Conservation (phyloP, 2,797 vertebrate genomes). For the Eospalax fontanierii region DNA sequence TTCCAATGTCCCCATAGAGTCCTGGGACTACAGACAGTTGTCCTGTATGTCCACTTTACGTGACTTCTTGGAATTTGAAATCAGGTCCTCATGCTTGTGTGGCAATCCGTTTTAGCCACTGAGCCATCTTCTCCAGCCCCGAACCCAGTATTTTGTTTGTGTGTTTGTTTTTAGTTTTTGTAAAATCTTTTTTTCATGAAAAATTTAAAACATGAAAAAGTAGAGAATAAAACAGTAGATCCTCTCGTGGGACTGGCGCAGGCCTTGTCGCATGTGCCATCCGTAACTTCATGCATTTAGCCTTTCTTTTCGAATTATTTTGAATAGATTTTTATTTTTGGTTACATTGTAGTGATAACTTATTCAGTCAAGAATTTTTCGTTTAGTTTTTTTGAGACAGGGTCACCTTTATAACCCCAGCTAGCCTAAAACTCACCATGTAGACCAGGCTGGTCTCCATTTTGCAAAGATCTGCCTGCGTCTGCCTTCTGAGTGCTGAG, state of each 20-base stretch:
- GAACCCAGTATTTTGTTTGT: slow-evolving; percentile 3
- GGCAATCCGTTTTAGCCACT: too few relatives aligned
- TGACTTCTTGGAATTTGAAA: not conserved
- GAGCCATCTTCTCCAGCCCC: not conserved
- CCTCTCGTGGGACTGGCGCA: too few relatives aligned
- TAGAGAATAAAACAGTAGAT: not conserved
- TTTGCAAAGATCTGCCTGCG: too few relatives aligned
- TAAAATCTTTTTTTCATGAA: slow-evolving; percentile 48
- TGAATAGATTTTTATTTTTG: slow-evolving; percentile 46
- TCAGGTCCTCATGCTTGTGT: too few relatives aligned
- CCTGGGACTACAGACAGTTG: not conserved
- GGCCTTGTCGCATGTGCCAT: slow-evolving; percentile 27
- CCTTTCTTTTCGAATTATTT: slow-evolving; percentile 58
- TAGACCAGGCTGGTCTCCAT: too few relatives aligned
- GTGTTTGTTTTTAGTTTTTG: slow-evolving; percentile 20
- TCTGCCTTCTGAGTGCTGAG: too few relatives aligned
- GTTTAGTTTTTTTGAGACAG: not conserved
- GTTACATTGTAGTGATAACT: slow-evolving; percentile 26
- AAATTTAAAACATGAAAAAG: slow-evolving; percentile 65
- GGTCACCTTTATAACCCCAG: too few relatives aligned
- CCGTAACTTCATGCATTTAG: not conserved
- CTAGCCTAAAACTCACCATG: too few relatives aligned
- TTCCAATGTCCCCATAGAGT: not conserved
- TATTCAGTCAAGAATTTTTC: slow-evolving; percentile 56
- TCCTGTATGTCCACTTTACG: not conserved